Conservation (phyloP, 2,113 vertebrate species). For the Sapayoa aenigma region DNA sequence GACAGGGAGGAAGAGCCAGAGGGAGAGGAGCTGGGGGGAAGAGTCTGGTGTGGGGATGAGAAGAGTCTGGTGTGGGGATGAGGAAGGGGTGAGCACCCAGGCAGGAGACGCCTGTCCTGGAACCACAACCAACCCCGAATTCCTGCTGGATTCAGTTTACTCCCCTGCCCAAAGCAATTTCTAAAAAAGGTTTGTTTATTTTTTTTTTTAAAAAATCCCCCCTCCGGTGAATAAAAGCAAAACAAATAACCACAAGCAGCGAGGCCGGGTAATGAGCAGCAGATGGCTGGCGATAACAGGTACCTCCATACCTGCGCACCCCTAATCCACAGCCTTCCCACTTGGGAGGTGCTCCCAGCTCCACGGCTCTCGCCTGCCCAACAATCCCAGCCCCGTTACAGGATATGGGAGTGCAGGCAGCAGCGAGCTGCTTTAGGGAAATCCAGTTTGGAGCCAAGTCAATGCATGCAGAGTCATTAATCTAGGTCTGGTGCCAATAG, state of each 20-base stretch:
- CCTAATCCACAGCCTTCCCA: background rate
- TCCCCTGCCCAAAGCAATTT: background rate
- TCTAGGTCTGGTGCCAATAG: conserved; percentile 58
- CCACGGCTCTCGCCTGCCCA: rapidly evolving
- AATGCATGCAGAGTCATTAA: conserved; percentile 59
- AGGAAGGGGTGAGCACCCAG: background rate
- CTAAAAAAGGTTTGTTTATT: background rate
- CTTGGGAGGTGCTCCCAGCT: background rate
- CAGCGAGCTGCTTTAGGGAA: conserved; percentile 44
- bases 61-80: no score
- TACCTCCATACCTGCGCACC: conserved; percentile 15
- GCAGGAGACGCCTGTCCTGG: background rate
- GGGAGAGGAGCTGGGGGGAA: background rate
- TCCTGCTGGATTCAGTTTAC: rapidly evolving
- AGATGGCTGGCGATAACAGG: conserved; percentile 10
- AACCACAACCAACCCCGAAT: background rate
- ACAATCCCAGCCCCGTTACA: background rate
- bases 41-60: rapidly evolving
- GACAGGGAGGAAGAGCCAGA: rapidly evolving
- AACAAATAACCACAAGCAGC: background rate
- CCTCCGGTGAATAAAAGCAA: background rate
- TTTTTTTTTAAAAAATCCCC: background rate
- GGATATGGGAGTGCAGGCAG: background rate
- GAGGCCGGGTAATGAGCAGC: background rate
- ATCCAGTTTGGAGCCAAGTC: conserved; percentile 58